Conservation (phyloP, 53 echinoderm and acorn worm genomes). For the Hippasteria phrygiana region DNA sequence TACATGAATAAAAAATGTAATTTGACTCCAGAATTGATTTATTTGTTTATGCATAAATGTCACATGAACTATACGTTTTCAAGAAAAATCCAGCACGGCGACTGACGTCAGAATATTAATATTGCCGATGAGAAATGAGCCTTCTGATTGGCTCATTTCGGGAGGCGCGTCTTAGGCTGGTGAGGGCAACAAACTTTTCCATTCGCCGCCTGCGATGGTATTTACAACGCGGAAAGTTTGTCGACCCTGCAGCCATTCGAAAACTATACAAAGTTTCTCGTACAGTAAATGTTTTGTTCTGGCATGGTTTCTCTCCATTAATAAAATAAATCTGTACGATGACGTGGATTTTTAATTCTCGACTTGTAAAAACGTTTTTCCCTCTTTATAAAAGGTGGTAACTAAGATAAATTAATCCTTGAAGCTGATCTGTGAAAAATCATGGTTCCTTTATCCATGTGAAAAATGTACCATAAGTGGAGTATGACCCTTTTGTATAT, state of each 20-base stretch:
- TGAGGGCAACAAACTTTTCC: slow-evolving; percentile 81
- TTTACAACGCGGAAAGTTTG: slow-evolving; percentile 65
- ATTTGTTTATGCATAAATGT: not conserved
- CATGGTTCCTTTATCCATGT: no score
- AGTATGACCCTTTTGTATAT: no score
- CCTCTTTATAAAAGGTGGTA: not conserved
- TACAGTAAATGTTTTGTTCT: not conserved
- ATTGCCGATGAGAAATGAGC: not conserved
- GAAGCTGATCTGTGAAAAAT: no score
- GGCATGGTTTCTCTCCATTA: not conserved
- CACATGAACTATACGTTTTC: not conserved
- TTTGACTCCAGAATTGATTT: not conserved
- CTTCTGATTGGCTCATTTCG: slow-evolving; percentile 69
- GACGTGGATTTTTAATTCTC: no score
- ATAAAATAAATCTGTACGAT: not conserved
- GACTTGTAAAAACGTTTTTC: no score
- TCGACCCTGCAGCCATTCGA: slow-evolving; percentile 46
- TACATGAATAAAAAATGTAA: not conserved
- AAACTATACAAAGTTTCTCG: slow-evolving; percentile 35
- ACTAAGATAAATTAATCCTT: not conserved
- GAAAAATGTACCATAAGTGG: no score
- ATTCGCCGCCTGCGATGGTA: slow-evolving; percentile 27
- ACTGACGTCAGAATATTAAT: slow-evolving; percentile 60
- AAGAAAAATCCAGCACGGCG: not conserved
- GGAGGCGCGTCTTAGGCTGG: slow-evolving; percentile 75